phyloP scores from a whole-genome alignment of 1,140 invertebrate species.

The Sesamia nonagrioides region DNA sequence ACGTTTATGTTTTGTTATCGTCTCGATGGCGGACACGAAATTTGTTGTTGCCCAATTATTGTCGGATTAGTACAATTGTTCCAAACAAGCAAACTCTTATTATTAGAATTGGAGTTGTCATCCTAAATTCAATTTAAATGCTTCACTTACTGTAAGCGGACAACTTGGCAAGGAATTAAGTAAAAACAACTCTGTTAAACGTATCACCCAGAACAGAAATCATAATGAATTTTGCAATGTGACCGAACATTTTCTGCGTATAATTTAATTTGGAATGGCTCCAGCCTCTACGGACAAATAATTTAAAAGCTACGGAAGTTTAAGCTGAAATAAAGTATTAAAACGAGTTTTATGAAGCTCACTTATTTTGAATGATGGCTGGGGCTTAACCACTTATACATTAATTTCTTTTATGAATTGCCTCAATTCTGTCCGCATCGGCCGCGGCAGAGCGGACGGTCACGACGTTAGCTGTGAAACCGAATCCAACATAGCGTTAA shows the following conservation, averaged over 20 bases:
- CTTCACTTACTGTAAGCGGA: constrained; percentile 45
- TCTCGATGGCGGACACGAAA: constrained; percentile 31
- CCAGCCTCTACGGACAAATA: constrained; percentile 79
- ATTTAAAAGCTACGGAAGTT: constrained; percentile 82
- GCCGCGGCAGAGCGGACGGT: constrained; percentile 22
- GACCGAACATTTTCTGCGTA: constrained; percentile 73
- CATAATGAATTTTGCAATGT: constrained; percentile 71
- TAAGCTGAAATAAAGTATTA: constrained; percentile 84
- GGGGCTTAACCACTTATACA: constrained; percentile 80
- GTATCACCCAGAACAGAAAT: constrained; percentile 58
- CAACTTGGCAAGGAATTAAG: constrained; percentile 55
- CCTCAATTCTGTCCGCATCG: constrained; percentile 60
- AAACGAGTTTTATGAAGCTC: constrained; percentile 81
- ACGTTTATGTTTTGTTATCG: constrained; percentile 28
- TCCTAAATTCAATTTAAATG: constrained; percentile 49
- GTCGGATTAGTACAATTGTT: constrained; percentile 48
- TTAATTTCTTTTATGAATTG: constrained; percentile 80
- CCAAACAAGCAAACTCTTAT: constrained; percentile 42
- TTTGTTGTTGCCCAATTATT: constrained; percentile 32
- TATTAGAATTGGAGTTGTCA: constrained; percentile 44
- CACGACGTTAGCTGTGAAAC: constrained; percentile 38
- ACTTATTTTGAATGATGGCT: constrained; percentile 84
- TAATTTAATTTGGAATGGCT: constrained; percentile 83
- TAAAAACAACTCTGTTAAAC: constrained; percentile 57
- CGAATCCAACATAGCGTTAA: constrained; percentile 59